These are phyloP conservation scores for Sycobia sp. DNA, from an alignment of 1,140 invertebrate species.

Conservation along the genomic window DNA sequence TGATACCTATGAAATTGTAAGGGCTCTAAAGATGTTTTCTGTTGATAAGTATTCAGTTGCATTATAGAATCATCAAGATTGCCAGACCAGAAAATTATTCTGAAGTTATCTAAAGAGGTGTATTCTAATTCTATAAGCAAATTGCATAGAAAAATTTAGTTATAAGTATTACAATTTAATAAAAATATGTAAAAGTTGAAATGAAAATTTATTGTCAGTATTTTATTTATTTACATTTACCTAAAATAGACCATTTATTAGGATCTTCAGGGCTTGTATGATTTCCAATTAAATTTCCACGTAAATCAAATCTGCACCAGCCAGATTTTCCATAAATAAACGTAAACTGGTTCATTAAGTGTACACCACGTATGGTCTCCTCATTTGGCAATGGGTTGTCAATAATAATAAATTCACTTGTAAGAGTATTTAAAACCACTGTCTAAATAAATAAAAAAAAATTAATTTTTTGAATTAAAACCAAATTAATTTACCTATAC, in stretches of 20 bases:
- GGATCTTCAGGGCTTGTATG: slow-evolving; percentile 66
- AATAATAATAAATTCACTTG: slow-evolving; percentile 85
- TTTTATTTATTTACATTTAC: slow-evolving; percentile 54
- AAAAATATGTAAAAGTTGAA: neutral
- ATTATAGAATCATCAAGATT: slow-evolving; percentile 76
- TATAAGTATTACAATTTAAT: neutral
- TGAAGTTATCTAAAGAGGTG: slow-evolving; percentile 71
- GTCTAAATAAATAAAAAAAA: slow-evolving; percentile 63
- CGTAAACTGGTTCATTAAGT: slow-evolving; percentile 77
- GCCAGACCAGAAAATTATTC: slow-evolving; percentile 79
- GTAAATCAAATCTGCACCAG: slow-evolving; percentile 78
- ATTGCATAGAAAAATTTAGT: neutral
- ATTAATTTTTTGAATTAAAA: neutral
- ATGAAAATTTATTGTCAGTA: neutral
- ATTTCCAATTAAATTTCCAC: slow-evolving; percentile 72
- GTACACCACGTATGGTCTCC: slow-evolving; percentile 72
- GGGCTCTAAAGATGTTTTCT: slow-evolving; percentile 65
- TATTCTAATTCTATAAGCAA: slow-evolving; percentile 72
- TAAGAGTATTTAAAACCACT: slow-evolving; percentile 86
- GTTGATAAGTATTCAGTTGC: slow-evolving; percentile 68
- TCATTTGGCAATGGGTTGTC: slow-evolving; percentile 80
- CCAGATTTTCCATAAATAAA: slow-evolving; percentile 68
- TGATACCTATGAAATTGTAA: slow-evolving; percentile 75
- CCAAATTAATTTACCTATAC: slow-evolving; percentile 52
- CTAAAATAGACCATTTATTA: slow-evolving; percentile 73